Base-by-base conservation (phyloP, 2,797 vertebrate species). In the Tympanoctomys barrerae region DNA sequence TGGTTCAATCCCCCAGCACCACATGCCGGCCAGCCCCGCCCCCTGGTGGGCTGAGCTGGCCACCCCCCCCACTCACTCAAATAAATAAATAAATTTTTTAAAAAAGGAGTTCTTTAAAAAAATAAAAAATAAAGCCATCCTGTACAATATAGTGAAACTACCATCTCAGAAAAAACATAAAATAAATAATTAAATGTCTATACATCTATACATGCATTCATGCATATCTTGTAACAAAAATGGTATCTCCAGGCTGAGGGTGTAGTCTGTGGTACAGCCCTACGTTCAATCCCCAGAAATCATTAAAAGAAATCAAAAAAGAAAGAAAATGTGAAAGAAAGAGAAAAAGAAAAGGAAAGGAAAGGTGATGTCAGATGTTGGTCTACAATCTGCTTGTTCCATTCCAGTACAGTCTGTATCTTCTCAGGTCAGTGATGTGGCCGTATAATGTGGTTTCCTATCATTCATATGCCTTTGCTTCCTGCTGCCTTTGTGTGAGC, bases 381-480 rank as follows among this genome's bases (percentile, higher is more conserved):
- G 2, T 94, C 36, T 92, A 36, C 22, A 54, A n/a, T 92, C 87
- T 88, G 57, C 9, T 92, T 95, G 71, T 91, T 79, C 83, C 9
- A 18, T 91, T 49, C 52, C 2, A 78, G 62, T 88, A 46, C 16
- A 61, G 42, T 31, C 11, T 81, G 9, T 90, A 64, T 79, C n/a
- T 86, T 87, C 94, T 88, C 57, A 33, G 54, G 66, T 93, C 54
- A 75, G 33, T 75, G 75, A 75, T 46, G 22, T 19, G 75, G n/a
- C 33, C 66, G 62, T 84, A 3, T 77, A 84, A 54, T 11, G 7
- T 78, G 14, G 68, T 80, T 87, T 75, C 61, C 12, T n/a, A 36
- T 33, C 78, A 84, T 59, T 82, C 52, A 4, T 39, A 16, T 93
- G 70, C 54, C 33, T 94, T 94, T 87, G 52, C 31, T 90, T 26